phyloP scores from a whole-genome alignment of 2,797 vertebrate genomes.

The Eupleurogrammus muticus region DNA sequence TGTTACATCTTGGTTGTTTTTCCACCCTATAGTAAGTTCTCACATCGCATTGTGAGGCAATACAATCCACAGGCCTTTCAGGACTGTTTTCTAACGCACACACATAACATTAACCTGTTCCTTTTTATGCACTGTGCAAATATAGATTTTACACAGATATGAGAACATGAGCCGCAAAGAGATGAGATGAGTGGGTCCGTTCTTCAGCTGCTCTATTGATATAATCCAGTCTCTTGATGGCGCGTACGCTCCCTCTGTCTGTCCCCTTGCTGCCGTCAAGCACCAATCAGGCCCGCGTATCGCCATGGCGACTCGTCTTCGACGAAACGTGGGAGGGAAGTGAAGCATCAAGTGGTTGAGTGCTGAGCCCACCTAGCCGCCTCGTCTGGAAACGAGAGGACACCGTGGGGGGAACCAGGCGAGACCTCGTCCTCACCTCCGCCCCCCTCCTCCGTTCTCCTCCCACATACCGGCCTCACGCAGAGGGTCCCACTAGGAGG shows the following conservation, averaged over 20 bases:
- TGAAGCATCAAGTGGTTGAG: conserved; percentile 65
- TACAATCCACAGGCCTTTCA: not conserved
- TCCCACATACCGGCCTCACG: conserved; percentile 52
- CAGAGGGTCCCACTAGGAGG: conserved; percentile 37
- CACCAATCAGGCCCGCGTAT: conserved; percentile 54
- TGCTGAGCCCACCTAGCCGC: conserved; percentile 43
- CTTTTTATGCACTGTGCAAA: not conserved
- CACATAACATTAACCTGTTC: not conserved
- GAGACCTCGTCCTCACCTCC: conserved; percentile 42
- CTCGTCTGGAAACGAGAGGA: conserved; percentile 40
- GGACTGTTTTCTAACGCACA: not conserved
- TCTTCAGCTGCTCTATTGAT: conserved; percentile 47
- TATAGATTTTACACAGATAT: conserved; percentile 9
- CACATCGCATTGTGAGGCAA: not conserved
- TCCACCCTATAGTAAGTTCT: too few species aligned
- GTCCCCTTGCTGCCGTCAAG: conserved; percentile 44
- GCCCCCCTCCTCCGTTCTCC: conserved; percentile 39
- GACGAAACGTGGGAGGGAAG: conserved; percentile 65
- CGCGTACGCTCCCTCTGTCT: conserved; percentile 39
- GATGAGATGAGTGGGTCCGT: not conserved
- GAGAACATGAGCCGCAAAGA: conserved; percentile 12
- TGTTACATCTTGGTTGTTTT: too few species aligned
- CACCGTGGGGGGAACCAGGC: conserved; percentile 54
- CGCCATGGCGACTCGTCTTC: conserved; percentile 72
- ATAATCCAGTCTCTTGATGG: conserved; percentile 33